Base-by-base conservation (phyloP, 2,113 vertebrate genomes). In the Alaudala cheleensis region DNA sequence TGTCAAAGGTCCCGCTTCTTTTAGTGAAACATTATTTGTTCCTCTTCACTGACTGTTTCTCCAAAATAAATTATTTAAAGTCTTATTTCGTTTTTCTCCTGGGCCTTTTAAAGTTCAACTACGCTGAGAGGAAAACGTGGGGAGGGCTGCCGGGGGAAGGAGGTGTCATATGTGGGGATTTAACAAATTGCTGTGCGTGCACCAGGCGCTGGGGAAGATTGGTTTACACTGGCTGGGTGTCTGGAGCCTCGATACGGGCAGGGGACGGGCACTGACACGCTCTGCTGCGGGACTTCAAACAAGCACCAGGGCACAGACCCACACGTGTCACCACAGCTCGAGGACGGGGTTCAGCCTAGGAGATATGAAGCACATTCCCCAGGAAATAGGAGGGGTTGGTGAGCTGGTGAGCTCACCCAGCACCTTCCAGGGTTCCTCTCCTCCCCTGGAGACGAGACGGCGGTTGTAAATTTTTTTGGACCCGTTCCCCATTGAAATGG, bases 51-150 rank as follows among this genome's bases (percentile, higher is more conserved):
- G 99, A 98, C 98, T 99, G 98, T 99, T 99, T 98, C 98, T 98
- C 97, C 98, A 99, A 97, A 99, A 99, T 99, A 99, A 99, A 99
- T 99, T 99, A 99, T 99, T 99, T 99, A 99, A 99, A 98, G 98
- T 98, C 98, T 98, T 99, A 98, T 98, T 98, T 98, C 98, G 98
- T 97, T 97, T 96, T 97, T 96, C 98, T 98, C 98, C 96, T 97
- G 98, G 98, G 98, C 97, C 98, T 98, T 98, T 98, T 98, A 98
- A 98, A 99, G 98, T 98, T 99, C 98, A 99, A 96, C 97, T 96
- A 62, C 56, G 78, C 95, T 87, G 97, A 89, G 95, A 97, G 89
- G 91, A 95, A 95, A 95, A 69, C 5, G n/a, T 34, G 58, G 94
- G 92, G 92, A 95, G 81, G 67, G 49, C 17, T 42, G 66, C 53